Evolutionary conservation across 2,113 vertebrate genomes (phyloP).

Genomic region (Saccopteryx bilineata): DNA sequence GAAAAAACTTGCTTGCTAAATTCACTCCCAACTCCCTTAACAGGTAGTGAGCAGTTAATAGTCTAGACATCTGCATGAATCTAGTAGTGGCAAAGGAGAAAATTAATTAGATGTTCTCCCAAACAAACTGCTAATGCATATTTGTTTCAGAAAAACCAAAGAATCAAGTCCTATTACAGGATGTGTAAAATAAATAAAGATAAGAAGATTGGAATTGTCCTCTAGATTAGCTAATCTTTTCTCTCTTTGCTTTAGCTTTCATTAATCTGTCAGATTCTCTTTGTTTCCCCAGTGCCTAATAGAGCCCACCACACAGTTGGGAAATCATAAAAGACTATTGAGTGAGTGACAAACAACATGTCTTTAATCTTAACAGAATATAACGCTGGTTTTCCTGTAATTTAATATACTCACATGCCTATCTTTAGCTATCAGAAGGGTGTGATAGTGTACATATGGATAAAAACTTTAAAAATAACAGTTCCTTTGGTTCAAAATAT

Average conservation of each 20-base stretch:
- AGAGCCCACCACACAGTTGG: background rate
- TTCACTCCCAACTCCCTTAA: slow-evolving; percentile 14
- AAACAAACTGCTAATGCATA: slow-evolving; percentile 16
- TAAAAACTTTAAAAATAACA: background rate
- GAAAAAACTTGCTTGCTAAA: slow-evolving; percentile 37
- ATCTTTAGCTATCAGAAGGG: background rate
- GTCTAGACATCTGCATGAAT: background rate
- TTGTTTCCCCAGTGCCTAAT: background rate
- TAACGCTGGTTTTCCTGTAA: background rate
- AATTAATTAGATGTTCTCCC: slow-evolving; percentile 60
- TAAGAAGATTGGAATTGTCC: background rate
- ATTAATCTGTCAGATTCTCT: background rate
- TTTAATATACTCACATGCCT: background rate
- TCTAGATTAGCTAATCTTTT: slow-evolving; percentile 54
- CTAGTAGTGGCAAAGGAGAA: slow-evolving; percentile 51
- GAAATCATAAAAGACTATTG: background rate
- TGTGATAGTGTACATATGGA: background rate
- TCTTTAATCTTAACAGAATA: background rate
- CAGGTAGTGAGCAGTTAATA: background rate
- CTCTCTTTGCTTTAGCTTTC: slow-evolving; percentile 44
- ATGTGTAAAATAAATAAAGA: slow-evolving; percentile 37
- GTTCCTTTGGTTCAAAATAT: background rate
- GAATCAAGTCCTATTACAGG: slow-evolving; percentile 20
- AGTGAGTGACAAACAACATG: background rate
- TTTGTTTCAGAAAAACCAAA: slow-evolving; percentile 69